Conservation (phyloP, 2,888 invertebrate species). For the Oscheius sp. region DNA sequence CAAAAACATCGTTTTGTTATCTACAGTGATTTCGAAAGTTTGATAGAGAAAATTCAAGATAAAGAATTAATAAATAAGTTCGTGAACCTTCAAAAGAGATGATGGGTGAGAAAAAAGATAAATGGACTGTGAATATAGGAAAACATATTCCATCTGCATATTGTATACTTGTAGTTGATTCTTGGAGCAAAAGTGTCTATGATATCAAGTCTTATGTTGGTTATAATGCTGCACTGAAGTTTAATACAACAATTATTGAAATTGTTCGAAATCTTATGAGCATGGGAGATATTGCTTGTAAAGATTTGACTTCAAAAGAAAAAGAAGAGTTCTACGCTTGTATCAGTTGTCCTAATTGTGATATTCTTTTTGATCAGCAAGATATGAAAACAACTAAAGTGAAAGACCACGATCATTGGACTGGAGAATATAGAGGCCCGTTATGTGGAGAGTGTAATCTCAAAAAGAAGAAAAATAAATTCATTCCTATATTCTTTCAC, state of each 20-base stretch:
- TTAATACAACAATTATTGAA: too few relatives aligned
- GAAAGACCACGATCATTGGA: constrained; percentile 40
- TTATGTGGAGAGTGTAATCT: constrained; percentile 40
- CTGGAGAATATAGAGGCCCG: constrained; percentile 40
- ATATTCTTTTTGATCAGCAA: constrained; percentile 13
- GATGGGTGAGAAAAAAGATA: too few relatives aligned
- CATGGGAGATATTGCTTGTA: constrained; percentile 17
- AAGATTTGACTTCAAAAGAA: constrained; percentile 33
- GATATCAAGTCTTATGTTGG: constrained; percentile 34
- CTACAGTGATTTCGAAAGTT: too few relatives aligned
- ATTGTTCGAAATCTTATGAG: too few relatives aligned
- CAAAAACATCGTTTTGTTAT: background rate
- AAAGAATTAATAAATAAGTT: constrained; percentile 28
- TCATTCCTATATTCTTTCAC: too few relatives aligned
- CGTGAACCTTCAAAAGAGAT: constrained; percentile 24
- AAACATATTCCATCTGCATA: too few relatives aligned
- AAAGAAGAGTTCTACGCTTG: constrained; percentile 8
- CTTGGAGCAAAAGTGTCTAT: constrained; percentile 26
- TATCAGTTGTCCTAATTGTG: constrained; percentile 30
- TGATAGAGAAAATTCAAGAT: constrained; percentile 17
- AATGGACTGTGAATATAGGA: constrained; percentile 37
- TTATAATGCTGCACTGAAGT: constrained; percentile 13
- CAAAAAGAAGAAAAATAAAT: constrained; percentile 40
- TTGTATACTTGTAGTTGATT: constrained; percentile 42
- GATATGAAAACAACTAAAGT: too few relatives aligned